Evolutionary conservation across 2,888 invertebrate species (phyloP), one percentile per base, ranked within the genome.

Genomic region (Uloborus plumipes): DNA sequence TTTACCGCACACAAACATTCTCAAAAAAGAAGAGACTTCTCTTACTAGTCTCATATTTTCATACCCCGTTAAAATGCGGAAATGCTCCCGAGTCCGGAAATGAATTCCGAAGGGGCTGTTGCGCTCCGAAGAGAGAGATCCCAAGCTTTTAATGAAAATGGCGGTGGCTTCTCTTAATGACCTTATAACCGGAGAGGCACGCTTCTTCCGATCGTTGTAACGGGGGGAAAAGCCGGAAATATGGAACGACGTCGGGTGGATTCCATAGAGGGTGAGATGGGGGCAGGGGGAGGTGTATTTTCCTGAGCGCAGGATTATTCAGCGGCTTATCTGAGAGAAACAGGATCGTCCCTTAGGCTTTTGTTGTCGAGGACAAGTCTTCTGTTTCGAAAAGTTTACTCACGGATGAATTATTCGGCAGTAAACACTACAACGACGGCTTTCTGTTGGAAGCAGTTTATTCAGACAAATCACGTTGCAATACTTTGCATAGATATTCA

Each of bases 21-120:
- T 39, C 39, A 39, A 39, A 39, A 39, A 39, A 39, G 39, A 39
- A 39, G 39, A 39, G 4, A 39, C 39, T 9, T 39, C 39, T 39
- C 11, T 39, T 39, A 39, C 39, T 39, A 9, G 39, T 39, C 9
- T 39, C 39, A 39, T 39, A 64, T 64, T 26, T 49, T 20, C 47
- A 50, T 11, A 14, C 71, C 62, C 31, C 51, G 20, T 51, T 62
- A 62, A n/a, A 26, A 26, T 58, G 18, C 18, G 74, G 66, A 66
- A 74, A 65, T 58, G 47, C 74, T 64, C 26, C 47, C 50, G 61
- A 20, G 51, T 18, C 74, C 59, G 77, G 77, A 77, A 77, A 77
- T 77, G 77, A 77, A 76, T 76, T 69, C 55, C 61, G 31, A 11
- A n/a, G 31, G 59, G 67, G 61, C 50, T 74, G 65, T 58, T 66